Evolutionary conservation across 2,113 vertebrate genomes (phyloP), one percentile per base, ranked within the genome.

Genomic region (Pandion haliaetus): DNA sequence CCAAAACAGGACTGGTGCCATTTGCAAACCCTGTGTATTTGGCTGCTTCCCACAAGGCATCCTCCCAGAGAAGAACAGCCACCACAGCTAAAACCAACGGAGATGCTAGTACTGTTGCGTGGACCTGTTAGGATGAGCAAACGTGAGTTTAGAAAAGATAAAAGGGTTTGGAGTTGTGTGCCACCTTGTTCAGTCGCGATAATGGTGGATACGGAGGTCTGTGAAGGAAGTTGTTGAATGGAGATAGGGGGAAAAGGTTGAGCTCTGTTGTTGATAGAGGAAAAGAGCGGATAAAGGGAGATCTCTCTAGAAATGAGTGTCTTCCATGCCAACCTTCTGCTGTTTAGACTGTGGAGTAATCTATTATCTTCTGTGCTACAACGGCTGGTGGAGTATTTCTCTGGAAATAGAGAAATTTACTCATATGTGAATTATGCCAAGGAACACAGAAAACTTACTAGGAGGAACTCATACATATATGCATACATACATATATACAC

Each of bases 401-500:
- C 70, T 38, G 61, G 20, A 90, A 92, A 74, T 1, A 62, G 24
- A 65, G 58, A 67, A 12, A 50, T 38, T 24, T 57, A 54, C 71
- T 77, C 62, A 9, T 1, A 1, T 0, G 17, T 26, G 32, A 70
- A 44, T 70, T 34, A 52, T 1, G 38, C 34, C 58, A 73, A 47
- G 63, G 63, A 88, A n/a, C 9, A 62, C 8, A 70, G 55, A 50
- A 76, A 66, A 71, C 4, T 26, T n/a, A 5, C 17, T 7, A 12
- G 16, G 45, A 86, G 72, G 44, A 79, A 69, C 58, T 71, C 32
- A 2, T 3, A 25, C 24, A 19, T 12, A 10, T 10, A 20, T 4
- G 8, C 17, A 36, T 5, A 13, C 8, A 5, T 2, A 38, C 0
- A 0, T 6, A 40, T 0, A 49, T 7, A 40, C 4, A 7, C 47